phyloP scores from a whole-genome alignment of 2,888 invertebrate species.

The Temnothorax rugatulus region DNA sequence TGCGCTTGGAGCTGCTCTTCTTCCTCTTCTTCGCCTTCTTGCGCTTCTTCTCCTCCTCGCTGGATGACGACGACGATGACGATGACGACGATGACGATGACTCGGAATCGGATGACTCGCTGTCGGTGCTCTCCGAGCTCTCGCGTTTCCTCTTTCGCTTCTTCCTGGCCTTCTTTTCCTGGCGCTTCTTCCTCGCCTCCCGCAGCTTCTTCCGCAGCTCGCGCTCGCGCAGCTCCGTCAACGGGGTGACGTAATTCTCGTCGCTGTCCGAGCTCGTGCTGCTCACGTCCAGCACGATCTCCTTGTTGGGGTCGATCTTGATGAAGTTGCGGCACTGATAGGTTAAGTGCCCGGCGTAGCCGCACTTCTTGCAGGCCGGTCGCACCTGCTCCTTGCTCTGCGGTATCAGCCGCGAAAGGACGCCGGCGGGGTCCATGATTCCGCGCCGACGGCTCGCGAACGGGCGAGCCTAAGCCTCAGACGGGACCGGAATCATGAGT shows the following conservation, averaged over 20 bases:
- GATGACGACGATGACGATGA: constrained; percentile 34
- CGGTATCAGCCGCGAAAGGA: constrained; percentile 87
- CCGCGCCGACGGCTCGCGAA: no score
- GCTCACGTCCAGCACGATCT: constrained; percentile 96
- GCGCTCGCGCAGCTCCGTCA: constrained; percentile 92
- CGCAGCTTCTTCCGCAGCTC: constrained; percentile 92
- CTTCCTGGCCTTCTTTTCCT: constrained; percentile 87
- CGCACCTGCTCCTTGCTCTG: constrained; percentile 92
- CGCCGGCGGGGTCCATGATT: constrained; percentile 86
- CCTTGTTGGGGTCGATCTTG: constrained; percentile 97
- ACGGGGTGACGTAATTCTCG: constrained; percentile 93
- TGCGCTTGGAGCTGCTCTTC: constrained; percentile 82
- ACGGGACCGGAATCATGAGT: no score
- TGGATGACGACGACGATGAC: constrained; percentile 42
- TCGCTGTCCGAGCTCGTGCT: constrained; percentile 97
- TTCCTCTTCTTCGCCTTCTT: constrained; percentile 83
- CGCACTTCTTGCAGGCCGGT: constrained; percentile 97
- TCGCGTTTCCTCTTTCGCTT: constrained; percentile 83
- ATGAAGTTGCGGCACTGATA: constrained; percentile 98
- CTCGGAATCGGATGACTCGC: constrained; percentile 73
- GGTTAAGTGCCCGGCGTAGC: constrained; percentile 98
- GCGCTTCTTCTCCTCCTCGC: constrained; percentile 67
- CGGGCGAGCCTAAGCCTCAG: no score
- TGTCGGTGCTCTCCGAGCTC: constrained; percentile 74
- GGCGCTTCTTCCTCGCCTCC: constrained; percentile 88